phyloP scores from a whole-genome alignment of 2,888 invertebrate species.

The Drosophila fungiperda region DNA sequence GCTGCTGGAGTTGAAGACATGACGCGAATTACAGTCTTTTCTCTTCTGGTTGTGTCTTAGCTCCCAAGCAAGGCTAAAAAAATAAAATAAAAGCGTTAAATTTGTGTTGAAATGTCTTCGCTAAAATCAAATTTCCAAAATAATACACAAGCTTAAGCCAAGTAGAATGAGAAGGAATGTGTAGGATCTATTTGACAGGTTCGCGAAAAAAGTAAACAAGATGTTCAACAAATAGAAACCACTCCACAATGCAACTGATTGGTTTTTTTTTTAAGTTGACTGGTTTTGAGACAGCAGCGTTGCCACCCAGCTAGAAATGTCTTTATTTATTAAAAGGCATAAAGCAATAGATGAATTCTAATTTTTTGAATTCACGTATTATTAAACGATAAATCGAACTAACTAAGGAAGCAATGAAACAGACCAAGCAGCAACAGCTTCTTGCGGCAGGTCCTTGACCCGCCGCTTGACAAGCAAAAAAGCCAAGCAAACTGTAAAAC shows the following conservation, averaged over 20 bases:
- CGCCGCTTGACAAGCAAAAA: slow-evolving; percentile 39
- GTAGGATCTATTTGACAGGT: neutral
- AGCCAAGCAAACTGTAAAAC: slow-evolving; percentile 21
- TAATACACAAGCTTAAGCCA: neutral
- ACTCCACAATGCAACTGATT: neutral
- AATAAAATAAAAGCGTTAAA: neutral
- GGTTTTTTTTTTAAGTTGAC: neutral
- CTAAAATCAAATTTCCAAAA: neutral
- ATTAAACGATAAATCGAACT: neutral
- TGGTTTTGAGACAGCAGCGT: slow-evolving; percentile 12
- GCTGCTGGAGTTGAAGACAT: slow-evolving; percentile 83
- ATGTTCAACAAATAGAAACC: neutral
- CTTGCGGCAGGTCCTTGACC: slow-evolving; percentile 56
- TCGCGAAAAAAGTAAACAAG: neutral
- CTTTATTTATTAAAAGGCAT: neutral
- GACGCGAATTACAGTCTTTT: slow-evolving; percentile 55
- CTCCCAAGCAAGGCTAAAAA: slow-evolving; percentile 11
- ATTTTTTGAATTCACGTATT: neutral
- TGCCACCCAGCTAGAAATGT: slow-evolving; percentile 13
- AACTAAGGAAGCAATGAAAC: slow-evolving; percentile 2
- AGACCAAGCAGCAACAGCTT: slow-evolving; percentile 2
- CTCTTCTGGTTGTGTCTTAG: slow-evolving; percentile 14
- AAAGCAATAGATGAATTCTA: neutral
- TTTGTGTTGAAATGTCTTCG: neutral
- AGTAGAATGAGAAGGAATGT: neutral